Conservation (phyloP, 2,113 vertebrate genomes). For the Malurus melanocephalus region DNA sequence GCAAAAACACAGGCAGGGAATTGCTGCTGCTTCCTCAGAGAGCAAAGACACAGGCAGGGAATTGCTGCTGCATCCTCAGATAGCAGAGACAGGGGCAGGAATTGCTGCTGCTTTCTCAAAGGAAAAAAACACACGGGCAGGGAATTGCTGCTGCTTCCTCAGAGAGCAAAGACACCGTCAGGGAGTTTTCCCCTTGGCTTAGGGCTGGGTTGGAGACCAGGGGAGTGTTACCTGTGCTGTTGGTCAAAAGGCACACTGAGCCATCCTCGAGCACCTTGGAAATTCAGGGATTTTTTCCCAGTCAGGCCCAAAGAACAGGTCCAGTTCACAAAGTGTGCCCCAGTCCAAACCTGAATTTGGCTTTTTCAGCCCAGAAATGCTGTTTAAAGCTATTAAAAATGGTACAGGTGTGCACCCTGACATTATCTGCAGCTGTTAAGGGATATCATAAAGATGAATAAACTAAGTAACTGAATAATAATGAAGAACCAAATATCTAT, state of each 20-base stretch:
- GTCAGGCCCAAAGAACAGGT: not conserved
- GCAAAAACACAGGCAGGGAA: too few relatives aligned
- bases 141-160: too few relatives aligned
- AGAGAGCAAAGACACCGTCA: accelerated
- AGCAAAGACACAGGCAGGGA: too few relatives aligned
- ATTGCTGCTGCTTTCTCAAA: too few relatives aligned
- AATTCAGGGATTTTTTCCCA: accelerated
- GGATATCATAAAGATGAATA: not conserved
- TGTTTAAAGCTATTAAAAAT: not conserved
- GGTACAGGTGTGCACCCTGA: accelerated
- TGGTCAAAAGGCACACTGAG: not conserved
- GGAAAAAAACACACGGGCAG: too few relatives aligned
- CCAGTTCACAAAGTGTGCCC: not conserved
- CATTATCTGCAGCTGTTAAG: not conserved
- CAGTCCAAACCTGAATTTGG: not conserved
- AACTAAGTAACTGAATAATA: not conserved
- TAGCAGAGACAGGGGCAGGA: too few relatives aligned
- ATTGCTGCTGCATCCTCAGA: too few relatives aligned
- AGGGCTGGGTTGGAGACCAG: not conserved
- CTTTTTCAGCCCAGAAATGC: not conserved
- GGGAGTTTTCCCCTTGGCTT: accelerated
- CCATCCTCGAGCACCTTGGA: not conserved
- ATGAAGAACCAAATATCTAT: not conserved
- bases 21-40: too few relatives aligned
- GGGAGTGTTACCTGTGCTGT: accelerated